Conservation (phyloP, 2,113 vertebrate genomes). For the Macheiramphus alcinus region DNA sequence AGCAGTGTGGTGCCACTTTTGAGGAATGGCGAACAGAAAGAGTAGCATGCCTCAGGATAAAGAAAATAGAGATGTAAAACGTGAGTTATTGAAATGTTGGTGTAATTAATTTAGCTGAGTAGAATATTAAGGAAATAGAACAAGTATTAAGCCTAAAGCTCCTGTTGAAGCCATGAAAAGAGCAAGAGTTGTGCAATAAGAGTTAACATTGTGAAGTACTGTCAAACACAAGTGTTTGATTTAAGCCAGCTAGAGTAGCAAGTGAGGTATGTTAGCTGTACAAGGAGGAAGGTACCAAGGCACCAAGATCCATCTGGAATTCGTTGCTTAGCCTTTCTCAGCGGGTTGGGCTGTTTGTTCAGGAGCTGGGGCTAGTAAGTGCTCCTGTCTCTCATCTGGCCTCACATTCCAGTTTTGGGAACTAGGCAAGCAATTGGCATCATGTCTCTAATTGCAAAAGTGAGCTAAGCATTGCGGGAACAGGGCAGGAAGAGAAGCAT, state of each 20-base stretch:
- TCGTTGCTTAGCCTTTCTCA: background rate
- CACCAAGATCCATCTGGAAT: background rate
- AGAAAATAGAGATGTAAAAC: background rate
- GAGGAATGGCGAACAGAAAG: background rate
- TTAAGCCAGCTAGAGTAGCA: background rate
- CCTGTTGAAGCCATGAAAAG: background rate
- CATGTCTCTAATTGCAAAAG: background rate
- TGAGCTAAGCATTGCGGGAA: background rate
- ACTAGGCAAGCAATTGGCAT: background rate
- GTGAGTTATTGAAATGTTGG: background rate
- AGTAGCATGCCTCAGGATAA: background rate
- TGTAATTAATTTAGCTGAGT: background rate
- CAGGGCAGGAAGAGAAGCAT: background rate
- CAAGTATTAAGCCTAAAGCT: background rate
- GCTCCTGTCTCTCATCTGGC: background rate
- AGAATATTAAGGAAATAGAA: background rate
- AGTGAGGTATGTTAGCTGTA: accelerated
- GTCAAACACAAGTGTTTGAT: background rate
- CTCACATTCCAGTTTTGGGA: background rate
- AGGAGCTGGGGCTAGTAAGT: background rate
- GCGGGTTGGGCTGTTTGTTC: background rate
- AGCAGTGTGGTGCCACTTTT: background rate
- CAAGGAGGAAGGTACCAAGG: background rate
- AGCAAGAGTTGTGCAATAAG: background rate
- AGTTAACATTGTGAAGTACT: background rate